Conservation (phyloP, 2,113 vertebrate genomes). For the Pavo muticus region DNA sequence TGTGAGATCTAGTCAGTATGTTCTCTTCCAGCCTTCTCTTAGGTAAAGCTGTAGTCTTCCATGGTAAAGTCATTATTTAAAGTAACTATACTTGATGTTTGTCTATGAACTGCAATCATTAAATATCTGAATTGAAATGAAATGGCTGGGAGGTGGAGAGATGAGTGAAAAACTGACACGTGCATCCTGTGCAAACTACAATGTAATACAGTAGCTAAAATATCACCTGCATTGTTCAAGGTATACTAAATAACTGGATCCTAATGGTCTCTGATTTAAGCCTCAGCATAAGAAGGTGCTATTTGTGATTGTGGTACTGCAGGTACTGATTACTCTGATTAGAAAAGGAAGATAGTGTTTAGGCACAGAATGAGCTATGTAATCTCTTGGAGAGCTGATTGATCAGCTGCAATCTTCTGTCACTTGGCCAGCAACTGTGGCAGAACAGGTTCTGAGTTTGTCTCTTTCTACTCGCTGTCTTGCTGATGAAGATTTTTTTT, state of each 20-base stretch:
- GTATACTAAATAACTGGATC: not conserved
- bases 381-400: not conserved
- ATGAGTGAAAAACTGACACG: not conserved
- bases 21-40: not conserved
- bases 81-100: not conserved
- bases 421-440: not conserved
- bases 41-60: not conserved
- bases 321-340: not conserved
- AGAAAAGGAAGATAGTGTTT: not conserved
- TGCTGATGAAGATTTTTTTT: not conserved
- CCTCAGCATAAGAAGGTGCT: not conserved
- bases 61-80: fast-evolving
- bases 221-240: not conserved
- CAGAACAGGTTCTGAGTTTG: not conserved
- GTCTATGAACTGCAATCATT: not conserved
- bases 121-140: not conserved
- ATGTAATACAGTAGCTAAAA: not conserved
- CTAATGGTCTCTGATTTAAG: not conserved
- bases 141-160: not conserved
- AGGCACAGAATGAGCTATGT: not conserved
- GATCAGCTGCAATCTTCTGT: not conserved
- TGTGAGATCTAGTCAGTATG: not conserved
- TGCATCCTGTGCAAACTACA: not conserved
- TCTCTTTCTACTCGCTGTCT: not conserved
- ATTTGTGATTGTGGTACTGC: not conserved